Base-by-base conservation (phyloP, 1,140 invertebrate species). In the Drosophila subpulchrella region DNA sequence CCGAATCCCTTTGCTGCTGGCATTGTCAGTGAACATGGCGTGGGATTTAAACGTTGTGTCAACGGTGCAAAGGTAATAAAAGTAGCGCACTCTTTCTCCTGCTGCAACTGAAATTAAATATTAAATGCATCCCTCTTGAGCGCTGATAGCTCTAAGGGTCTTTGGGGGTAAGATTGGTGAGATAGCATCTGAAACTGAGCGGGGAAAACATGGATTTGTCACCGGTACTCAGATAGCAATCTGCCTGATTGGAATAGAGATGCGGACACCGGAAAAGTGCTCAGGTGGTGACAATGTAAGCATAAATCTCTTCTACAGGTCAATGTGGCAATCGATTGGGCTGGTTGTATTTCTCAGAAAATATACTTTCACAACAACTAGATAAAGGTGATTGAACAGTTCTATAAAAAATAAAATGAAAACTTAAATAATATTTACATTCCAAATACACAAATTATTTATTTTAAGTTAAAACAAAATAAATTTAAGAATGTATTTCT, bases 51-150 rank as follows among this genome's bases (percentile, higher is more conserved):
- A 61, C 46, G 46, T 38, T 57, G 80, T 85, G 82, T 85, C 82
- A 85, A 81, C 70, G 82, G 65, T 82, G 78, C 82, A 88, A 63
- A 86, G 82, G 82, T 85, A 85, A 85, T 85, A 85, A 85, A 85
- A 85, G 83, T 67, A 88, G 82, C 65, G 75, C 75, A 78, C 63
- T 54, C 74, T 59, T 56, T 42, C 61, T 27, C 6, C 59, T 41
- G 34, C 58, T 36, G 65, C 44, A 67, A 32, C 74, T 63, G 68
- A 82, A 85, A 85, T 85, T 85, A 85, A 85, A 85, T 85, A 85
- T 85, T 85, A 82, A 86, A 86, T 78, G 82, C 65, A 86, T 62
- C 78, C 81, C 78, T n/a, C 34, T 54, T 44, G 61, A 53, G 75
- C 66, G 54, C 60, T 75, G 73, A 66, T 75, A 44, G 54, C 51